Conservation (phyloP, 2,888 invertebrate genomes). For the Druceiella hillmani region DNA sequence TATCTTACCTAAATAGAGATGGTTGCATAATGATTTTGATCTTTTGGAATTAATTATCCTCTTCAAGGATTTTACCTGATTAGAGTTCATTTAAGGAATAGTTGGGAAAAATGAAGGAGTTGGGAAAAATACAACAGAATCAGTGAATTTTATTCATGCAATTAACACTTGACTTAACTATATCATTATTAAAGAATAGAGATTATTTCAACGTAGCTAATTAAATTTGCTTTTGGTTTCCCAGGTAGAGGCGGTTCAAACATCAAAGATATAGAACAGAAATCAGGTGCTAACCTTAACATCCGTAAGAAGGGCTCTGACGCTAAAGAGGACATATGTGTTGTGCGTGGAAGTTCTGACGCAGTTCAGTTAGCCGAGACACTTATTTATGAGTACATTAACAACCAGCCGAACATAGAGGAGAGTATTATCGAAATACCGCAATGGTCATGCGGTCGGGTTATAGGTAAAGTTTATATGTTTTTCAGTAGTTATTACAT, state of each 20-base stretch:
- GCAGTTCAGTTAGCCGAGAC: slow-evolving; percentile 67
- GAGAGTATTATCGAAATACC: slow-evolving; percentile 66
- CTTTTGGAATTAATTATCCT: too few species aligned
- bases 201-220: too few species aligned
- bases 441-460: slow-evolving; percentile 58
- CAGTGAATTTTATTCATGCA: too few species aligned
- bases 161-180: too few species aligned
- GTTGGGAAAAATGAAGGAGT: too few species aligned
- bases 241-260: slow-evolving; percentile 66
- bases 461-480: slow-evolving; percentile 53
- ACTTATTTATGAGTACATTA: slow-evolving; percentile 58
- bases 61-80: too few species aligned
- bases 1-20: too few species aligned
- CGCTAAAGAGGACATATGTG: slow-evolving; percentile 58
- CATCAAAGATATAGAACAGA: slow-evolving; percentile 69
- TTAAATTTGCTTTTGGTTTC: too few species aligned
- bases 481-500: neutral
- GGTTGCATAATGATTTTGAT: too few species aligned
- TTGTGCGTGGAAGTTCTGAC: slow-evolving; percentile 64
- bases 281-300: slow-evolving; percentile 61
- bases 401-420: slow-evolving; percentile 63
- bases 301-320: slow-evolving; percentile 49
- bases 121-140: too few species aligned
- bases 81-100: too few species aligned
- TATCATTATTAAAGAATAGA: too few species aligned